phyloP scores from a whole-genome alignment of 1,140 invertebrate genomes.

The Papilio machaon region DNA sequence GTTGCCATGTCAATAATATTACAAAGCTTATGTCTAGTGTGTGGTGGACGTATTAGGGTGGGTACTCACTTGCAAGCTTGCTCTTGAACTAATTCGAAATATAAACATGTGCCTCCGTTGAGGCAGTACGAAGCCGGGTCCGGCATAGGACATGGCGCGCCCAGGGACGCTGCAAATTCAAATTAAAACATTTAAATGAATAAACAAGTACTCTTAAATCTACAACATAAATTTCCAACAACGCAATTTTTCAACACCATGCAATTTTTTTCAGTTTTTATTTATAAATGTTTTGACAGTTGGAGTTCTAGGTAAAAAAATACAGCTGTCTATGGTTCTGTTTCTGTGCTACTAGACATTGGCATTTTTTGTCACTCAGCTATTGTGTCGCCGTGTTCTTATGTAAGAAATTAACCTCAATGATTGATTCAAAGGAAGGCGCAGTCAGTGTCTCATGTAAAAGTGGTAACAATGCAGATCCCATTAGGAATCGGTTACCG shows the following conservation, averaged over 20 bases:
- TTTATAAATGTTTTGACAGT: too few species aligned
- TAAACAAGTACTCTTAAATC: too few species aligned
- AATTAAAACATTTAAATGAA: conserved; percentile 37
- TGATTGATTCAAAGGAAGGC: neutral
- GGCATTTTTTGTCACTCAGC: neutral
- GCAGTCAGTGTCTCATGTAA: conserved; percentile 1
- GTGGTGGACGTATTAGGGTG: neutral
- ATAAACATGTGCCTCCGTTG: conserved; percentile 91
- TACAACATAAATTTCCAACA: too few species aligned
- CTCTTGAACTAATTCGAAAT: conserved; percentile 89
- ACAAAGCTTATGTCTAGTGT: too few species aligned
- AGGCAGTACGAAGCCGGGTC: conserved; percentile 84
- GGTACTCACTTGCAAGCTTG: conserved; percentile 90
- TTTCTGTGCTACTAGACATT: neutral
- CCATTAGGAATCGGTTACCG: conserved; percentile 25
- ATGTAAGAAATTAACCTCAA: conserved; percentile 33
- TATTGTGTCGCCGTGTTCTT: neutral
- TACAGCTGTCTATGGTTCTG: neutral
- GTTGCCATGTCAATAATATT: neutral
- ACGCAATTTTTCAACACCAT: too few species aligned
- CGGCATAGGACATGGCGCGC: conserved; percentile 86
- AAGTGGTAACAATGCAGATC: conserved; percentile 22
- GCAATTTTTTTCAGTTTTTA: too few species aligned
- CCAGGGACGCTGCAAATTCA: conserved; percentile 83
- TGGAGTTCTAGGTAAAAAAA: neutral